These are phyloP conservation scores for Drosophila imparisetae DNA, from an alignment of 2,888 invertebrate species.

Conservation along the genomic window DNA sequence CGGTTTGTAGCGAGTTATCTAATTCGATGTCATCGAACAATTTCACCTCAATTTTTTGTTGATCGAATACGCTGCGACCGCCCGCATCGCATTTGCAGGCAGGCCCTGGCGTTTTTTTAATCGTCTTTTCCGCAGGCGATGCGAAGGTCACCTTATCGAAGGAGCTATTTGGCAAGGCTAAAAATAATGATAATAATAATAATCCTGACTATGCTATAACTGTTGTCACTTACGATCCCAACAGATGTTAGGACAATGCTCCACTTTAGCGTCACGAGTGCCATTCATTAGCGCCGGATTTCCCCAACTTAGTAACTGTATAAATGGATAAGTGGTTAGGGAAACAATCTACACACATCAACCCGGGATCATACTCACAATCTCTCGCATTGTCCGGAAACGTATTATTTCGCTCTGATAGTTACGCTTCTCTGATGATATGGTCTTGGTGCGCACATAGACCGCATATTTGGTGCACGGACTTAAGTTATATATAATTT, in stretches of 20 bases:
- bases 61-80: slow-evolving; percentile 43
- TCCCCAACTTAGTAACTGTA: slow-evolving; percentile 90
- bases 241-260: slow-evolving; percentile 88
- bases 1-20: slow-evolving; percentile 93
- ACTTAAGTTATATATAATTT: slow-evolving; percentile 87
- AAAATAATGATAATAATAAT: neutral
- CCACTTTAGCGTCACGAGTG: slow-evolving; percentile 86
- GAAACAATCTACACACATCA: neutral
- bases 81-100: slow-evolving; percentile 78
- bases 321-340: neutral
- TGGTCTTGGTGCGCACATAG: slow-evolving; percentile 97
- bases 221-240: slow-evolving; percentile 86
- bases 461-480: slow-evolving; percentile 97
- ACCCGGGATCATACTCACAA: slow-evolving; percentile 71
- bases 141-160: slow-evolving; percentile 43
- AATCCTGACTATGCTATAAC: neutral
- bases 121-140: slow-evolving; percentile 26
- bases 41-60: slow-evolving; percentile 85
- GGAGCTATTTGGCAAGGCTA: slow-evolving; percentile 65
- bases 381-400: slow-evolving; percentile 89
- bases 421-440: slow-evolving; percentile 91
- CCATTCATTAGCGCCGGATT: slow-evolving; percentile 92
- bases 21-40: slow-evolving; percentile 88
- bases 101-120: slow-evolving; percentile 6
- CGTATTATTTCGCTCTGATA: slow-evolving; percentile 94